Conservation (phyloP, 1,140 invertebrate genomes). For the Nasonia longicornis region DNA sequence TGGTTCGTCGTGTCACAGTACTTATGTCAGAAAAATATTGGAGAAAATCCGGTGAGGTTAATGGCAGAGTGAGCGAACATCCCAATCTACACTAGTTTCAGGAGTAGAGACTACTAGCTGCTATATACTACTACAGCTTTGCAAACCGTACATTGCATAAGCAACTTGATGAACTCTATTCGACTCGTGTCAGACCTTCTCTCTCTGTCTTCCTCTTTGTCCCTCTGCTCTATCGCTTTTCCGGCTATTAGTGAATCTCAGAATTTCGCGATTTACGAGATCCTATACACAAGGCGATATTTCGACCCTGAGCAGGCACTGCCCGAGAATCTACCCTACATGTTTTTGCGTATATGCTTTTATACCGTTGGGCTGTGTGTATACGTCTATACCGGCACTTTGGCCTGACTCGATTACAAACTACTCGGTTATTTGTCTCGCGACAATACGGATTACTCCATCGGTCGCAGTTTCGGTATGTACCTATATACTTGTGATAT, state of each 20-base stretch:
- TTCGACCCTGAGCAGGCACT: too few relatives aligned
- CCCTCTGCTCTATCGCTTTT: not conserved
- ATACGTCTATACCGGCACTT: constrained; percentile 42
- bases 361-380: constrained; percentile 2
- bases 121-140: not conserved
- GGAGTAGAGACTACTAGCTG: not conserved
- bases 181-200: not conserved
- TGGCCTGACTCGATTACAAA: constrained; percentile 57
- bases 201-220: not conserved
- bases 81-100: not conserved
- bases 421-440: constrained; percentile 61
- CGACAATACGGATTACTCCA: constrained; percentile 50
- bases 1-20: too few relatives aligned
- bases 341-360: too few relatives aligned
- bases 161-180: not conserved
- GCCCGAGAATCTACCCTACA: too few relatives aligned
- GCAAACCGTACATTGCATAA: not conserved
- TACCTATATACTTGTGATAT: not conserved
- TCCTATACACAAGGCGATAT: too few relatives aligned
- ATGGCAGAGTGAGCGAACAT: not conserved
- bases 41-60: not conserved
- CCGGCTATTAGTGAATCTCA: not conserved
- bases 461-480: constrained; percentile 52
- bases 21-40: not conserved
- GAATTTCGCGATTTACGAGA: too few relatives aligned